Base-by-base conservation (phyloP, 2,113 vertebrate genomes). In the Synchiropus splendidus region DNA sequence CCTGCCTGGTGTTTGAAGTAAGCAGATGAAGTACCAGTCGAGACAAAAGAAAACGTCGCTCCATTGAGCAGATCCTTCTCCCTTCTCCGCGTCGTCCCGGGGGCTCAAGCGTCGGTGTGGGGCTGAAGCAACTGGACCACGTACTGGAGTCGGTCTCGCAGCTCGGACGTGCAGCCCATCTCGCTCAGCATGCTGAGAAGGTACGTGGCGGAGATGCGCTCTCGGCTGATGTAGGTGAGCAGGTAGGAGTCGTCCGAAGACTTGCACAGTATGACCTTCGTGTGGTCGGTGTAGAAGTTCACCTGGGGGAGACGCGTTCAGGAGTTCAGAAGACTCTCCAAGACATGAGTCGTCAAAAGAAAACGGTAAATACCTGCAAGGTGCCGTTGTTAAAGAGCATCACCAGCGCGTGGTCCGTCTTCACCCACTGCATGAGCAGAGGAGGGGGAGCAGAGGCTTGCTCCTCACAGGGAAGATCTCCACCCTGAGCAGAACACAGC, bases 271-370 rank as follows among this genome's bases (percentile, higher is more conserved):
- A 98, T 93, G 63, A 98, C 83, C 75, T 98, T 98, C 16, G 92
- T 97, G 72, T 98, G 95, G 80, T 98, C 92, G 0, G 89, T 90
- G 64, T 96, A 98, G 81, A 98, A 98, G 73, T 98, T 98, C 16
- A 98, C 93, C 95, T 98, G 50, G 0, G 40, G 12, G 12, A 10
- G 42, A 75, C 36, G 4, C n/a, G n/a, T n/a, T n/a, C 45, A 47
- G 13, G 6, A 27, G 5, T 27, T 40, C 10, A 40, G 21, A 27
- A 8, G 21, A 5, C 21, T 4, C 8, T 8, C 21, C 4, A 27
- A 27, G 21, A 27, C 21, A n/a, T n/a, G 8, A 27, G 21, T 27
- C 8, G 35, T 32, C 12, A 12, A 36, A 12, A 36, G 34, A 36
- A 36, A 14, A 3, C 60, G 0, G 63, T 8, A 4, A 27, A 5